Conservation (phyloP, 2,888 invertebrate genomes). For the Bugula neritina region DNA sequence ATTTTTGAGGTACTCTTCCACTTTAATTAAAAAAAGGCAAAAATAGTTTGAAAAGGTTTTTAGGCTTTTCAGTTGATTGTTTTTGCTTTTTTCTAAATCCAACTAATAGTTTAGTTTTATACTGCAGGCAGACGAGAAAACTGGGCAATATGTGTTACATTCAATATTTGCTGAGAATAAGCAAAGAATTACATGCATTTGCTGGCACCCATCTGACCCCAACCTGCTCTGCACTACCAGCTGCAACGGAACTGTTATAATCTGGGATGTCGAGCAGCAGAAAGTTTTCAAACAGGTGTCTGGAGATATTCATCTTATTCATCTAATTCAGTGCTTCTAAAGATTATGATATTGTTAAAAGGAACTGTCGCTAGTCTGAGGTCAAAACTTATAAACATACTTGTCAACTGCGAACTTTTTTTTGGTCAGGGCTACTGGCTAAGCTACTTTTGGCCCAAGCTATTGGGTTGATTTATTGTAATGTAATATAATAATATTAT, state of each 20-base stretch:
- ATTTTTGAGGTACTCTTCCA: slow-evolving; percentile 52
- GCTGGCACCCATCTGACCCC: slow-evolving; percentile 49
- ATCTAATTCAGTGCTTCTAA: no score
- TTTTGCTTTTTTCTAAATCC: not conserved
- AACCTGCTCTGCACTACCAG: slow-evolving; percentile 51
- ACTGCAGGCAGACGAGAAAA: not conserved
- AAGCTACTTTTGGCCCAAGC: no score
- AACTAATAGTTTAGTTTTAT: not conserved
- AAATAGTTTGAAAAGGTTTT: no score
- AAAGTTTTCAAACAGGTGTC: slow-evolving; percentile 39
- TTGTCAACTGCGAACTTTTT: no score
- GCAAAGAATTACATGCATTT: slow-evolving; percentile 52
- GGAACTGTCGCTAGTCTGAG: no score
- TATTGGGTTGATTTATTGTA: no score
- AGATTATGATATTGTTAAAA: no score
- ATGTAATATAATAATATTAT: no score
- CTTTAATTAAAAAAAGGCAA: no score
- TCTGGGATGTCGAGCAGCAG: slow-evolving; percentile 52
- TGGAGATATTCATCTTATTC: not conserved
- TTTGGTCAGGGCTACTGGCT: no score
- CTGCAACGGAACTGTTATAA: slow-evolving; percentile 46
- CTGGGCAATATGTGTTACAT: slow-evolving; percentile 37
- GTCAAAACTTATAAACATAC: no score
- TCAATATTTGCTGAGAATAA: slow-evolving; percentile 55
- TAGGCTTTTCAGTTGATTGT: no score